Conservation (phyloP, 2,113 vertebrate species). For the Vulpes ferrilata region DNA sequence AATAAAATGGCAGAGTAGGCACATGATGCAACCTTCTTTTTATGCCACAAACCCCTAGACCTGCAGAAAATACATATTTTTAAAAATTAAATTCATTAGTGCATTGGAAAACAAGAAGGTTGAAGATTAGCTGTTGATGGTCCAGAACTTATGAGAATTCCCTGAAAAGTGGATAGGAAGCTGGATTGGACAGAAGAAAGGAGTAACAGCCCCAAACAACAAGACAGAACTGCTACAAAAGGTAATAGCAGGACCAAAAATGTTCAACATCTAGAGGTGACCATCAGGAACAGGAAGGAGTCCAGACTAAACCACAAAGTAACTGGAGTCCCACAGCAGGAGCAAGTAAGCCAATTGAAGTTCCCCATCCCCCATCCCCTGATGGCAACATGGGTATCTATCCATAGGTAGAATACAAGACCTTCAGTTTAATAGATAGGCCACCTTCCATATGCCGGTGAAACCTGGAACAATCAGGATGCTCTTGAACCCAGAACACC, state of each 20-base stretch:
- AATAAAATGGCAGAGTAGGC: background rate
- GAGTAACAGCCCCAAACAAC: background rate
- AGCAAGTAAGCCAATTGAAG: background rate
- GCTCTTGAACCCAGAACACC: background rate
- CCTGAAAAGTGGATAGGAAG: background rate
- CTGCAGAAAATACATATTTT: background rate
- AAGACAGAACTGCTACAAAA: background rate
- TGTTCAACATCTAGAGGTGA: background rate
- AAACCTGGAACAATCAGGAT: conserved; percentile 16
- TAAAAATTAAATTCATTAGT: conserved; percentile 6
- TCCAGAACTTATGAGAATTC: background rate
- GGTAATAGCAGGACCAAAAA: background rate
- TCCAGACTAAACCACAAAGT: background rate
- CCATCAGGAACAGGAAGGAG: background rate
- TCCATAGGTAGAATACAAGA: background rate
- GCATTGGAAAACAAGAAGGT: background rate
- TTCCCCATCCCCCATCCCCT: background rate
- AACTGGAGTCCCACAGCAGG: background rate
- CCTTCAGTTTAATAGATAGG: background rate
- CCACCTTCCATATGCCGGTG: background rate
- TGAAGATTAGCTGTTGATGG: background rate
- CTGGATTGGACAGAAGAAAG: background rate
- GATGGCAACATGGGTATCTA: background rate
- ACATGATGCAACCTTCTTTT: background rate
- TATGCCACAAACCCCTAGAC: background rate